A percentile compares a stretch with the other conserved stretches of the same genome.
phyloP scores from a whole-genome alignment of 2,797 vertebrate genomes.

The Rhabdomys pumilio region DNA sequence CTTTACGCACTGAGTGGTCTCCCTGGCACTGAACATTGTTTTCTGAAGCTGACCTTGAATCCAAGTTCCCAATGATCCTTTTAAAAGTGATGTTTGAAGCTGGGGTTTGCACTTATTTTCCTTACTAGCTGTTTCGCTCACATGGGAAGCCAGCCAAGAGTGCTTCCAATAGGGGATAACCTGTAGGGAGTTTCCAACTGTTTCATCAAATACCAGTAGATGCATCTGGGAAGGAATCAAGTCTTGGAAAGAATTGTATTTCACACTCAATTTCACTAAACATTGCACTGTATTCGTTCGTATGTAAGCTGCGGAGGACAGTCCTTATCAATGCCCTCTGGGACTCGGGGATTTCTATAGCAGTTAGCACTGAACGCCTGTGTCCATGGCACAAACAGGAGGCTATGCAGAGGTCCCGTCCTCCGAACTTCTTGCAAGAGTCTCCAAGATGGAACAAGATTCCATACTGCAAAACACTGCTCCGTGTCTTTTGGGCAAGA shows the following conservation, averaged over 20 bases:
- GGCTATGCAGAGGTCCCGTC: not conserved
- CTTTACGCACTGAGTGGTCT: not conserved
- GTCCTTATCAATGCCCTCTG: not conserved
- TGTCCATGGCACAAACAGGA: not conserved
- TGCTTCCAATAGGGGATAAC: not conserved
- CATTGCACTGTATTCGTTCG: not conserved
- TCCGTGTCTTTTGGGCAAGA: not conserved
- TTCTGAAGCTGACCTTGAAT: not conserved
- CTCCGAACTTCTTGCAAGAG: not conserved
- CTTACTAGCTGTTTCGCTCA: not conserved
- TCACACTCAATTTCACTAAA: not conserved
- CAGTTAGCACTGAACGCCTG: not conserved
- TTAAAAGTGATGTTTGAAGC: slow-evolving; percentile 1
- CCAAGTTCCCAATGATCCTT: not conserved
- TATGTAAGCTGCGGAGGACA: not conserved
- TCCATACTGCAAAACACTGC: fast-evolving
- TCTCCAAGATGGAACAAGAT: not conserved
- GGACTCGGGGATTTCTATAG: not conserved
- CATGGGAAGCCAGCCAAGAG: too few species aligned
- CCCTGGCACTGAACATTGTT: not conserved
- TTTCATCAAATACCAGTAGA: slow-evolving; percentile 3
- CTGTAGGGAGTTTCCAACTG: not conserved
- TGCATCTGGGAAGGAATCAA: slow-evolving; percentile 57
- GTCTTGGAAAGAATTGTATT: not conserved
- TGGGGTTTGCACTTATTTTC: not conserved